phyloP scores from a whole-genome alignment of 2,113 vertebrate species.

The Tachuris rubrigastra region DNA sequence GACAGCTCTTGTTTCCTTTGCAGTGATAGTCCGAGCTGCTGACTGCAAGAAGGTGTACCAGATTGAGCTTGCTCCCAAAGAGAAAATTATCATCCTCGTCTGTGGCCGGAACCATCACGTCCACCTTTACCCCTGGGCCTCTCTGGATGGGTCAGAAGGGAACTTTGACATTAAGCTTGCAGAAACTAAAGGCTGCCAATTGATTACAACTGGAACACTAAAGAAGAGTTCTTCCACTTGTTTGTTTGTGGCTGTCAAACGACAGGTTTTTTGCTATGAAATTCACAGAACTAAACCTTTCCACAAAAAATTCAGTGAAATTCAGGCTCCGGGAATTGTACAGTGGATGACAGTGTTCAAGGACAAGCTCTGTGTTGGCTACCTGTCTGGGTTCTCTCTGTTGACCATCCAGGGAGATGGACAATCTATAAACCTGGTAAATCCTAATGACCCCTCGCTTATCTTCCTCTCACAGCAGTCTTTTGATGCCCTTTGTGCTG shows the following conservation, averaged over 20 bases:
- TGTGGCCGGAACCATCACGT: conserved; percentile 92
- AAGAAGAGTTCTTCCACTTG: conserved; percentile 80
- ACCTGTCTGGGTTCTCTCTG: conserved; percentile 92
- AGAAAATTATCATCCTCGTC: conserved; percentile 86
- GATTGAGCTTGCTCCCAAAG: conserved; percentile 88
- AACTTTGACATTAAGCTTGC: conserved; percentile 87
- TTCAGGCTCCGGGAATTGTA: conserved; percentile 85
- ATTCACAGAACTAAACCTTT: conserved; percentile 86
- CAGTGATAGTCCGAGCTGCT: conserved; percentile 93
- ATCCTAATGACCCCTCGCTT: conserved; percentile 88
- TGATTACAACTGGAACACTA: conserved; percentile 80
- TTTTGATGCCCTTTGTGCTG: conserved; percentile 91
- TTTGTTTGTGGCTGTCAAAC: conserved; percentile 90
- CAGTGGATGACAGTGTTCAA: conserved; percentile 92
- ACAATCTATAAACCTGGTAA: conserved; percentile 91
- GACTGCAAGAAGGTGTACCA: conserved; percentile 97
- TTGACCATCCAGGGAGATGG: conserved; percentile 93
- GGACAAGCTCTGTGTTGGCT: conserved; percentile 92
- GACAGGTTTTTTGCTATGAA: conserved; percentile 92
- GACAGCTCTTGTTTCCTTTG: background rate
- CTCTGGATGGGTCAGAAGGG: conserved; percentile 88
- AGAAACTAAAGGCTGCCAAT: conserved; percentile 94
- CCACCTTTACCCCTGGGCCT: conserved; percentile 88
- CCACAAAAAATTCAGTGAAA: conserved; percentile 85
- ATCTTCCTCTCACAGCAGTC: conserved; percentile 90